phyloP scores from a whole-genome alignment of 2,113 vertebrate species.

The Anoplopoma fimbria region DNA sequence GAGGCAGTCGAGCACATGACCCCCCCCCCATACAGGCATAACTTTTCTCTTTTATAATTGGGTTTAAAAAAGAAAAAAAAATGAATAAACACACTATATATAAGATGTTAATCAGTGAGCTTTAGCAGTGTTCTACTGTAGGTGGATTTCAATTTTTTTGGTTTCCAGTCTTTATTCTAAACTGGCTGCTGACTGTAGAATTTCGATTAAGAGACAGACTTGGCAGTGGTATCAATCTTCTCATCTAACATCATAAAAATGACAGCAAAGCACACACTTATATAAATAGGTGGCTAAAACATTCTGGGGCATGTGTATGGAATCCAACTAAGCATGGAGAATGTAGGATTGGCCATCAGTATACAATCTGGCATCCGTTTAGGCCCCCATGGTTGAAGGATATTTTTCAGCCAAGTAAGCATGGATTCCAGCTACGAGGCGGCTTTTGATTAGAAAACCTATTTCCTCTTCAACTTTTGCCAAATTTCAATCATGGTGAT shows the following conservation, averaged over 20 bases:
- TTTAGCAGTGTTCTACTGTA: neutral
- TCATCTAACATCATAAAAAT: neutral
- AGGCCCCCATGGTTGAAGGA: conserved; percentile 50
- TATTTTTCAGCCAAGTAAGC: conserved; percentile 65
- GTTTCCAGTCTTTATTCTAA: neutral
- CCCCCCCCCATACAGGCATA: neutral
- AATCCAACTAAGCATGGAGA: conserved; percentile 37
- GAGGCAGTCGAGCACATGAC: neutral
- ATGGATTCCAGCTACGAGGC: conserved; percentile 75
- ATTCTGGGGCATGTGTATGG: conserved; percentile 14
- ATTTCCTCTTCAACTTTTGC: conserved; percentile 80
- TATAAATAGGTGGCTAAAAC: conserved; percentile 24
- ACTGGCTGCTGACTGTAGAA: neutral
- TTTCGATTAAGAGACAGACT: neutral
- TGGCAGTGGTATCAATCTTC: neutral
- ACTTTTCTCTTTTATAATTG: neutral
- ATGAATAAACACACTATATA: neutral
- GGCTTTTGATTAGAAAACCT: conserved; percentile 81
- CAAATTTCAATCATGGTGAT: conserved; percentile 81
- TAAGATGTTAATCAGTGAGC: neutral
- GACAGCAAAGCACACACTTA: neutral
- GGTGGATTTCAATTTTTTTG: neutral
- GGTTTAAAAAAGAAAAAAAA: too few species aligned
- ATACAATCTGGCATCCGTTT: conserved; percentile 61
- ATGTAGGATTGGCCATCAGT: conserved; percentile 51